phyloP scores from a whole-genome alignment of 2,888 invertebrate species.

The Aethes cnicana region DNA sequence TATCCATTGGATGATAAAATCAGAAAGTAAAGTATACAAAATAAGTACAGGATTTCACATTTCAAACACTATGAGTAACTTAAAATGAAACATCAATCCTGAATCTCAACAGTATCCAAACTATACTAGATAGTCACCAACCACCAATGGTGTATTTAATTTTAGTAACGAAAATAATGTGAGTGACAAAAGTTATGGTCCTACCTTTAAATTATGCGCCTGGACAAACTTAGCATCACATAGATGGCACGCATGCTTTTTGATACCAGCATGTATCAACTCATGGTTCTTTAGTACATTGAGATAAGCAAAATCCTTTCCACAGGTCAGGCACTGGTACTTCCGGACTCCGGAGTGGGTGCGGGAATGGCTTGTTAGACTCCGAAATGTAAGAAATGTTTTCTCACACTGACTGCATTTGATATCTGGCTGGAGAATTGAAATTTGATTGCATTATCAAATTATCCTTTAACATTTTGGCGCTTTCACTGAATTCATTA shows the following conservation, averaged over 20 bases:
- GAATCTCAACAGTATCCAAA: no score
- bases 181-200: constrained; percentile 10
- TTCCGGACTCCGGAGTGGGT: constrained; percentile 83
- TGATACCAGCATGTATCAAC: constrained; percentile 86
- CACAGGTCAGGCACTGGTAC: constrained; percentile 83
- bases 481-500: no score
- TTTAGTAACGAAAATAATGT: no score
- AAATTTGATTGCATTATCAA: neutral
- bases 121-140: no score
- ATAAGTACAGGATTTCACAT: no score
- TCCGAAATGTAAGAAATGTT: constrained; percentile 79
- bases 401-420: constrained; percentile 74
- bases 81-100: neutral
- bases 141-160: no score
- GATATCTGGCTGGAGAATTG: constrained; percentile 69
- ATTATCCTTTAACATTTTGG: neutral
- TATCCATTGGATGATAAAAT: no score
- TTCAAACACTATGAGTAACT: neutral
- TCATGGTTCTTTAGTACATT: constrained; percentile 88
- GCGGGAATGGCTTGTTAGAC: constrained; percentile 83
- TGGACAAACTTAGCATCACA: constrained; percentile 84
- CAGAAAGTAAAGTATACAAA: no score
- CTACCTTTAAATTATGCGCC: constrained; percentile 72
- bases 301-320: constrained; percentile 85
- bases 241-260: constrained; percentile 86